Conservation (phyloP, 2,113 vertebrate genomes). For the Alouatta palliata region DNA sequence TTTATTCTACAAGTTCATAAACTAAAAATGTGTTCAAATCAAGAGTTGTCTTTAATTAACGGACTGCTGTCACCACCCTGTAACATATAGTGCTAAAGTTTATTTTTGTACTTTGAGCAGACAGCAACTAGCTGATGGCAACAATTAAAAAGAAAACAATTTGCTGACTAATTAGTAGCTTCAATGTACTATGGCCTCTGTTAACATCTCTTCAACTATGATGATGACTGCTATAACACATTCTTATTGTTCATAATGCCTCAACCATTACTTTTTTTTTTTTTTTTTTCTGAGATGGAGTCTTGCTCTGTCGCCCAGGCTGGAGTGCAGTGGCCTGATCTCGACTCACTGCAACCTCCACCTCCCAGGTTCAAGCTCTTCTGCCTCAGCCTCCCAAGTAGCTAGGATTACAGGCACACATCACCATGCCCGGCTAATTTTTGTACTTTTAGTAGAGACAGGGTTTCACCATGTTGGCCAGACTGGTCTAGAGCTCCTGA, state of each 20-base stretch:
- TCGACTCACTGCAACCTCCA: too few relatives aligned
- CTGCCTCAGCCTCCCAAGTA: too few relatives aligned
- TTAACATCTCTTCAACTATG: conserved; percentile 17
- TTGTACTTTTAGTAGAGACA: too few relatives aligned
- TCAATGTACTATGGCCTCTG: conserved; percentile 72
- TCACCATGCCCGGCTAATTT: too few relatives aligned
- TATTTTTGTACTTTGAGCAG: conserved; percentile 3
- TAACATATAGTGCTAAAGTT: conserved; percentile 46
- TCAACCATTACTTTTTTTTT: background rate
- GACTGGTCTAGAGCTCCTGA: too few relatives aligned
- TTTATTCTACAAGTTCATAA: conserved; percentile 13
- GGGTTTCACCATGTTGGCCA: too few relatives aligned
- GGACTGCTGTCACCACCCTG: conserved; percentile 32
- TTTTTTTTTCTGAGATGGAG: too few relatives aligned
- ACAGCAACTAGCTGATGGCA: conserved; percentile 38
- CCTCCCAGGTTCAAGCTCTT: too few relatives aligned
- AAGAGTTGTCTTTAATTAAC: background rate
- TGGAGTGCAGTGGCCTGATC: too few relatives aligned
- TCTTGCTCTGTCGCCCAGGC: too few relatives aligned
- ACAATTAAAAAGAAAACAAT: conserved; percentile 62
- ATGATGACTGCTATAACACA: background rate
- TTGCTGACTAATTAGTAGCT: conserved; percentile 55
- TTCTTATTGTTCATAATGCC: background rate
- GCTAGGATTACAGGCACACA: too few relatives aligned
- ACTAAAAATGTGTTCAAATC: conserved; percentile 27